phyloP scores from a whole-genome alignment of 1,140 invertebrate genomes.

The Aphidius gifuensis region DNA sequence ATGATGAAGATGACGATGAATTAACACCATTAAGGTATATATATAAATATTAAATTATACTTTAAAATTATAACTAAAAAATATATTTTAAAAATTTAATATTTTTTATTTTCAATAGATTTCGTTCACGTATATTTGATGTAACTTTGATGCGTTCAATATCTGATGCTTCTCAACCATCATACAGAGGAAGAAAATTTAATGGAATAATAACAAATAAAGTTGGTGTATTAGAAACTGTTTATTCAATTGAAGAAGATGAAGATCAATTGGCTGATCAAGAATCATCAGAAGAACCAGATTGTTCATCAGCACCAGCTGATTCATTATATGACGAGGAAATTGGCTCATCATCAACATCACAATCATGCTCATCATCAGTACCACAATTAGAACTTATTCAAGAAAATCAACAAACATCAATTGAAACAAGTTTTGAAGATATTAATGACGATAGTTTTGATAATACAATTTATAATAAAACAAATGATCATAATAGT shows the following conservation, averaged over 20 bases:
- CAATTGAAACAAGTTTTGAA: too few species aligned
- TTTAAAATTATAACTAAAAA: too few species aligned
- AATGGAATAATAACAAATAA: slow-evolving; percentile 69
- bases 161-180: slow-evolving; percentile 76
- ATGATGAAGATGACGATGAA: slow-evolving; percentile 41
- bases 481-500: too few species aligned
- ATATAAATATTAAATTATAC: too few species aligned
- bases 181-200: slow-evolving; percentile 66
- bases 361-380: too few species aligned
- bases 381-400: too few species aligned
- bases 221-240: slow-evolving; percentile 80
- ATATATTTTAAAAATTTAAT: not conserved
- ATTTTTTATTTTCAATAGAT: slow-evolving; percentile 32
- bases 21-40: slow-evolving; percentile 42
- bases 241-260: slow-evolving; percentile 82
- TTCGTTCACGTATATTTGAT: slow-evolving; percentile 51
- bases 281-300: slow-evolving; percentile 48
- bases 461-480: too few species aligned
- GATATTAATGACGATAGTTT: too few species aligned
- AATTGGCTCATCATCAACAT: too few species aligned
- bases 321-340: too few species aligned
- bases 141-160: slow-evolving; percentile 76
- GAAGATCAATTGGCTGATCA: slow-evolving; percentile 65
- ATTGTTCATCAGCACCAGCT: slow-evolving; percentile 27
- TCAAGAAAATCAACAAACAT: too few species aligned